phyloP scores from a whole-genome alignment of 2,797 vertebrate species.

The Arremon aurantiirostris region DNA sequence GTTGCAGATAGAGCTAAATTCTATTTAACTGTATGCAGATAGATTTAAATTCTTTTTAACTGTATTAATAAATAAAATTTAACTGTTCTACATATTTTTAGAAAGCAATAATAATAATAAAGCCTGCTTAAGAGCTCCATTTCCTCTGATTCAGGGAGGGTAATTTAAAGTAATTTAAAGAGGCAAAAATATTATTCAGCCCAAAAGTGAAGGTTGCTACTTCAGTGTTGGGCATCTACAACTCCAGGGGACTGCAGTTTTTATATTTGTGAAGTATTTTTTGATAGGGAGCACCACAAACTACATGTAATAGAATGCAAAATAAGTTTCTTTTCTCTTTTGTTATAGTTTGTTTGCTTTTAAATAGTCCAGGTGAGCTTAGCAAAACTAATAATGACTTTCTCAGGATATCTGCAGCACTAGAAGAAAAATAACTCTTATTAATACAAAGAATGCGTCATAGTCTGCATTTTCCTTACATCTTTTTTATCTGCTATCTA shows the following conservation, averaged over 20 bases:
- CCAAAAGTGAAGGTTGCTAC: not conserved
- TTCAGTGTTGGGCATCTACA: not conserved
- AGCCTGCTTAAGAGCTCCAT: not conserved
- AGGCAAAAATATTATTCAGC: not conserved
- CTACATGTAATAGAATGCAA: not conserved
- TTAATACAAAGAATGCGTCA: slow-evolving; percentile 1
- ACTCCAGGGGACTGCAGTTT: not conserved
- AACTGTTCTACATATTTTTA: not conserved
- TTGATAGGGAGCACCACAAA: not conserved
- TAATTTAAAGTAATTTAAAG: not conserved
- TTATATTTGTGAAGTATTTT: not conserved
- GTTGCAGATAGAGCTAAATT: not conserved
- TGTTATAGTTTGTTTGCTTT: not conserved
- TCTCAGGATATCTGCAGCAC: not conserved
- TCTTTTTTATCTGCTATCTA: slow-evolving; percentile 38
- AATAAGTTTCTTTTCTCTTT: not conserved
- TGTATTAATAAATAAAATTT: not conserved
- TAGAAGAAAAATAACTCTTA: slow-evolving; percentile 32
- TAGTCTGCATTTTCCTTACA: slow-evolving; percentile 33
- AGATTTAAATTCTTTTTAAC: not conserved
- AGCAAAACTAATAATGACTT: not conserved
- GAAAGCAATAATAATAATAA: not conserved
- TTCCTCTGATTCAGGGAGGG: not conserved
- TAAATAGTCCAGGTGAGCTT: not conserved
- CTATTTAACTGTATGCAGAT: not conserved